Percentiles rank a stretch among this genome's conserved stretches.
phyloP scores from a whole-genome alignment of 2,888 invertebrate genomes.

The Luffia ferchaultella region DNA sequence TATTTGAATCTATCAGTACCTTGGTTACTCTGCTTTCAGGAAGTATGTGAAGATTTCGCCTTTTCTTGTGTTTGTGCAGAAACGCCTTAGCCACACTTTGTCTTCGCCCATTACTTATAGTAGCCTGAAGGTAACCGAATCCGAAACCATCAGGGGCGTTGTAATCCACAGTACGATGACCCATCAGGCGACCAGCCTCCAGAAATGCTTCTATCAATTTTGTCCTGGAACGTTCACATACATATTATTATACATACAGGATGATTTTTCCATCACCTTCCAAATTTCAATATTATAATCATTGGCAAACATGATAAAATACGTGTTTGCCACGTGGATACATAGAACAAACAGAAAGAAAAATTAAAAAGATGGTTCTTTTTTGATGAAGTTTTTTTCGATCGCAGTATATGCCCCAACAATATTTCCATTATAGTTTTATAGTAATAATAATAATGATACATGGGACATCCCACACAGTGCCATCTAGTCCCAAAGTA shows the following conservation, averaged over 20 bases:
- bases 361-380: background rate
- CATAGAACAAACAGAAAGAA: no score
- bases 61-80: conserved; percentile 63
- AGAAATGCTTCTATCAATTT: conserved; percentile 58
- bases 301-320: background rate
- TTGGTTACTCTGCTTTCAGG: conserved; percentile 71
- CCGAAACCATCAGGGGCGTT: conserved; percentile 70
- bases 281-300: no score
- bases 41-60: conserved; percentile 74
- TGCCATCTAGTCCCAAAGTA: no score
- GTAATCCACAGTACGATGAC: conserved; percentile 74
- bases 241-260: conserved; percentile 2
- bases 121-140: conserved; percentile 72
- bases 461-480: no score
- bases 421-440: no score
- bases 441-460: no score
- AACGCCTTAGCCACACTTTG: conserved; percentile 73
- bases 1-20: conserved; percentile 69
- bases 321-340: no score
- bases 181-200: conserved; percentile 70
- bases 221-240: conserved; percentile 47
- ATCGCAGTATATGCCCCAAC: no score
- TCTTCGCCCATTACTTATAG: conserved; percentile 65
- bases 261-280: no score
- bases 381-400: background rate